Conservation (phyloP, 1,140 invertebrate genomes). For the Diorhabda carinulata region DNA sequence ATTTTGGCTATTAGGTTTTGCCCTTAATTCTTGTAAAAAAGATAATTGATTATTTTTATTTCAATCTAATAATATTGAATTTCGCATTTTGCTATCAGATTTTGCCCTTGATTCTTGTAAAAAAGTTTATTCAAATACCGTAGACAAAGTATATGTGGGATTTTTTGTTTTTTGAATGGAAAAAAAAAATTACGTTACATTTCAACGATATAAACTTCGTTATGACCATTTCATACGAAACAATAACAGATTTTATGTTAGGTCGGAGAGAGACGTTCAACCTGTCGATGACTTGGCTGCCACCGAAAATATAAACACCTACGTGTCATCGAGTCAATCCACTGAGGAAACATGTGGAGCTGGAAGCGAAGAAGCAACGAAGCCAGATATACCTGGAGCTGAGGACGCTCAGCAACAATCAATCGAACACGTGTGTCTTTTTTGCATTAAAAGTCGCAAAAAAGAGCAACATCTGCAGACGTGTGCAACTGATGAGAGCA, state of each 20-base stretch:
- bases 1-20: too few relatives aligned
- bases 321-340: constrained; percentile 6
- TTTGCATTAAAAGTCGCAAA: constrained; percentile 8
- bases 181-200: too few relatives aligned
- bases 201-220: constrained; percentile 10
- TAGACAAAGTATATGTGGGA: too few relatives aligned
- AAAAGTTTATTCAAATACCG: too few relatives aligned
- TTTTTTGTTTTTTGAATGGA: too few relatives aligned
- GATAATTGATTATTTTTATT: too few relatives aligned
- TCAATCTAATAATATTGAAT: too few relatives aligned
- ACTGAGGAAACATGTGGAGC: constrained; percentile 8
- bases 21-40: too few relatives aligned
- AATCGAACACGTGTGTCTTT: constrained; percentile 7
- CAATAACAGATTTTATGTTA: constrained; percentile 10
- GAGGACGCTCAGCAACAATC: neutral
- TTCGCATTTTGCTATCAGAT: too few relatives aligned
- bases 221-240: constrained; percentile 9
- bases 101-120: too few relatives aligned
- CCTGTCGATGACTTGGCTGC: constrained; percentile 4
- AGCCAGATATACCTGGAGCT: constrained; percentile 7
- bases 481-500: neutral
- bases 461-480: neutral
- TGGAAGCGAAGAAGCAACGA: constrained; percentile 6
- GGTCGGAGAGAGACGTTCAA: constrained; percentile 10
- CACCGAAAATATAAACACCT: constrained; percentile 1